phyloP scores from a whole-genome alignment of 2,797 vertebrate species.

The Neoniphon sammara region DNA sequence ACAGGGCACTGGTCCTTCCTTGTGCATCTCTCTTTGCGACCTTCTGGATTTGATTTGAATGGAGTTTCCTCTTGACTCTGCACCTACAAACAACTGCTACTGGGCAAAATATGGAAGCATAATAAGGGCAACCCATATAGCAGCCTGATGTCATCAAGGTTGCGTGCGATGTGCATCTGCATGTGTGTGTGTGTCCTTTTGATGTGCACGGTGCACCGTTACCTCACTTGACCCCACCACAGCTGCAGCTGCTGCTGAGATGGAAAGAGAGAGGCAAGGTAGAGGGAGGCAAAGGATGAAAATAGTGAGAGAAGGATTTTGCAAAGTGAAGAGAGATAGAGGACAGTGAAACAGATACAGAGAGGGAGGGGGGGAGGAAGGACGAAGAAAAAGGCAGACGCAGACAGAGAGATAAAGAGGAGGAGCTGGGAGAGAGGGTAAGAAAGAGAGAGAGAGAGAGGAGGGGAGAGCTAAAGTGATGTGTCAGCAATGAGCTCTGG shows the following conservation, averaged over 20 bases:
- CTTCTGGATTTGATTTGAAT: background rate
- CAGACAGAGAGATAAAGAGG: conserved; percentile 73
- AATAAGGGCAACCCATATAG: conserved; percentile 31
- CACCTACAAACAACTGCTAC: conserved; percentile 28
- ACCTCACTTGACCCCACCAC: conserved; percentile 68
- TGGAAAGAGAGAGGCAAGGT: conserved; percentile 54
- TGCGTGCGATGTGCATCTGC: conserved; percentile 20
- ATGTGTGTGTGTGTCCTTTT: conserved; percentile 22
- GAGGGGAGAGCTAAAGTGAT: conserved; percentile 73
- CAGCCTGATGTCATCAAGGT: conserved; percentile 60
- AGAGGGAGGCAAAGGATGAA: conserved; percentile 60
- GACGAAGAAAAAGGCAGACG: conserved; percentile 76
- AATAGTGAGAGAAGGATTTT: conserved; percentile 72
- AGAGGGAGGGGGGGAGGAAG: conserved; percentile 62
- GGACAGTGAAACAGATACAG: conserved; percentile 78
- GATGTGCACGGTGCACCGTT: conserved; percentile 56
- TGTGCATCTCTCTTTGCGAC: background rate
- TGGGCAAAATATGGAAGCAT: conserved; percentile 33
- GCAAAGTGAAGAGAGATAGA: conserved; percentile 74
- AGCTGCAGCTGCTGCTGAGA: conserved; percentile 73
- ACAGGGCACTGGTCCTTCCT: background rate
- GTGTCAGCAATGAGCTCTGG: conserved; percentile 75
- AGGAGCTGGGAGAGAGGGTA: conserved; percentile 39
- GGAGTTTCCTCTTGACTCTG: conserved; percentile 15
- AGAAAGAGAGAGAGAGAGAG: conserved; percentile 58